Percentiles rank a stretch among this genome's conserved stretches.
These are phyloP conservation scores for Acanthosepion pharaonis DNA, from an alignment of 2,888 invertebrate genomes.

Conservation along the genomic window DNA sequence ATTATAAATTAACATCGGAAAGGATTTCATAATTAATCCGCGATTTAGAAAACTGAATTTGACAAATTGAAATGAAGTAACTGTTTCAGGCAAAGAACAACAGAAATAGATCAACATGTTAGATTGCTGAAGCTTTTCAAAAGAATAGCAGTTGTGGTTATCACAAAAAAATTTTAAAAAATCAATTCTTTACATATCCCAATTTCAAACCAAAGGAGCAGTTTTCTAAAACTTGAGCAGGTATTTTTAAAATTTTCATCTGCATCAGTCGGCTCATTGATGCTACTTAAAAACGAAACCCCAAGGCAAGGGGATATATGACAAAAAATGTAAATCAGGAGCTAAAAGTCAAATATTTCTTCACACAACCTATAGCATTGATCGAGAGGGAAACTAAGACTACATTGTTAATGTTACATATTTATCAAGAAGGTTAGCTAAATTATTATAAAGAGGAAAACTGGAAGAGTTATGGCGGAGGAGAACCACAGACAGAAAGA, in stretches of 20 bases:
- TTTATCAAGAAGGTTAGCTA: conserved; percentile 1
- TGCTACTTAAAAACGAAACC: neutral
- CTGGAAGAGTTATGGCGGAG: neutral
- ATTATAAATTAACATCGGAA: neutral
- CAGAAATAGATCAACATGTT: neutral
- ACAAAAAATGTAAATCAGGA: neutral
- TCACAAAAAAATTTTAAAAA: neutral
- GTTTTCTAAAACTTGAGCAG: neutral
- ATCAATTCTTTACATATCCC: too few relatives aligned
- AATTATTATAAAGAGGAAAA: neutral
- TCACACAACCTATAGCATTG: neutral
- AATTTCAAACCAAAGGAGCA: neutral
- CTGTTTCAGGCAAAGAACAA: neutral
- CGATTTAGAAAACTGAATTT: too few relatives aligned
- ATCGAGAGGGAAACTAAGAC: neutral
- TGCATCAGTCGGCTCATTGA: neutral
- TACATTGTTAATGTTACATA: neutral
- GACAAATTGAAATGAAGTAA: neutral
- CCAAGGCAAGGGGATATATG: neutral
- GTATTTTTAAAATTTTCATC: neutral
- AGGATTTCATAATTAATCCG: neutral
- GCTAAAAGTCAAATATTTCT: neutral
- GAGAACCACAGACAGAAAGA: neutral
- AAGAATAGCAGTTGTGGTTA: neutral
- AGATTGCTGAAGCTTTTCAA: neutral